These are phyloP conservation scores for Malacoctenus gilli DNA, from an alignment of 2,797 vertebrate genomes.

Conservation along the genomic window DNA sequence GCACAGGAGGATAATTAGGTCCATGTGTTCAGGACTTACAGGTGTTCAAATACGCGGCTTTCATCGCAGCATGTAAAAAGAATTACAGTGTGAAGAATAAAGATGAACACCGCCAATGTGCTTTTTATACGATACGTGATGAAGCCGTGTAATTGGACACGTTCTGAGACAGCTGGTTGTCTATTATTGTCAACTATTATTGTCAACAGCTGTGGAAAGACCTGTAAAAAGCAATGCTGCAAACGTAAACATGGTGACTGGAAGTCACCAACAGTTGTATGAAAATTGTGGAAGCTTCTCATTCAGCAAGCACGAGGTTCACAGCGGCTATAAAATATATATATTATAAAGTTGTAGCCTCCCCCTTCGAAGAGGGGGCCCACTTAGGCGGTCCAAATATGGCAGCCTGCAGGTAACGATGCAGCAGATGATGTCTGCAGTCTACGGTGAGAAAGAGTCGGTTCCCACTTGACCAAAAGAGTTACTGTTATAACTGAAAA, in stretches of 20 bases:
- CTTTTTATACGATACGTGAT: constrained; percentile 26
- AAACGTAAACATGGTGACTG: background rate
- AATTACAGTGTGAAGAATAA: constrained; percentile 13
- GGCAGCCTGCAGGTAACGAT: too few relatives aligned
- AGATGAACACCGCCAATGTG: constrained; percentile 17
- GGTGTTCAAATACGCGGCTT: constrained; percentile 13
- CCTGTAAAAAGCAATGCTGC: background rate
- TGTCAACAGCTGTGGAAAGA: constrained; percentile 9
- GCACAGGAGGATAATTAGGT: constrained; percentile 7
- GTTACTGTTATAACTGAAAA: too few relatives aligned
- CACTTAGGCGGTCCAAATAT: too few relatives aligned
- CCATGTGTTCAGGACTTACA: constrained; percentile 40
- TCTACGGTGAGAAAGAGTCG: too few relatives aligned
- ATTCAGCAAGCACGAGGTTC: too few relatives aligned
- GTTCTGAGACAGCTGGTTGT: constrained; percentile 19
- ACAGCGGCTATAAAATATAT: too few relatives aligned
- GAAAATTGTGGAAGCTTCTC: background rate
- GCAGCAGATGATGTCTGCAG: too few relatives aligned
- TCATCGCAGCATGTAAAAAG: constrained; percentile 1
- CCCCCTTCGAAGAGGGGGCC: too few relatives aligned
- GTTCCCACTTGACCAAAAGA: too few relatives aligned
- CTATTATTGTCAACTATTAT: background rate
- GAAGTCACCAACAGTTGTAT: background rate
- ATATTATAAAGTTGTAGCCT: too few relatives aligned
- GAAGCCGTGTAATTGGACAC: constrained; percentile 23